Evolutionary conservation across 2,113 vertebrate genomes (phyloP).

Genomic region (Gallinago jamesoni): DNA sequence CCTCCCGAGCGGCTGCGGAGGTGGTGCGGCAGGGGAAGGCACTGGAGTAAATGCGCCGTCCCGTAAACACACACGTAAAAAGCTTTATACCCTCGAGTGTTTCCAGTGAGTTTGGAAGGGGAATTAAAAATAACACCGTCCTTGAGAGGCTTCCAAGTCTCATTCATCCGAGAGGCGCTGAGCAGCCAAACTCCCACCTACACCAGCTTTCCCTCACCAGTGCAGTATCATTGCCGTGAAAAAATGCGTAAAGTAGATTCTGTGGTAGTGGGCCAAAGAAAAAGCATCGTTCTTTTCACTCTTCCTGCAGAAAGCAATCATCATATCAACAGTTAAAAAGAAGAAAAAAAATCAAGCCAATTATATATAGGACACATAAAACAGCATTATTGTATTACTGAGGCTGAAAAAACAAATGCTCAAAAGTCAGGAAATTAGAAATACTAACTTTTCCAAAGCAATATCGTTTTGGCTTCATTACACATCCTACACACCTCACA

Average conservation of each 20-base stretch:
- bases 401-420: not conserved
- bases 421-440: conserved; percentile 51
- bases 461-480: conserved; percentile 22
- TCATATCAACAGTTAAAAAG: not conserved
- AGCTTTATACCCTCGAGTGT: not conserved
- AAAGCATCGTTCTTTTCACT: not conserved
- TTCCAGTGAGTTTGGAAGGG: not conserved
- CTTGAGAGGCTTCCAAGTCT: conserved; percentile 21
- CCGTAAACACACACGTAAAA: not conserved
- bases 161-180: not conserved
- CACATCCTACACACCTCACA: conserved; percentile 3
- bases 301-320: not conserved
- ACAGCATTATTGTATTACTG: not conserved
- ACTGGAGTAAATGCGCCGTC: not conserved
- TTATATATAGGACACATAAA: conserved; percentile 36
- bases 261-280: not conserved
- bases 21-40: not conserved
- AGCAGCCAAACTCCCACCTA: conserved; percentile 38
- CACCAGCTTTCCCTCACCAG: not conserved
- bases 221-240: not conserved
- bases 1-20: not conserved
- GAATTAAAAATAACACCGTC: not conserved
- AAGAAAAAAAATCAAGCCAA: not conserved
- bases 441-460: not conserved
- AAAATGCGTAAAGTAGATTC: not conserved